Evolutionary conservation across 2,888 invertebrate genomes (phyloP).

Genomic region (Microctonus hyperodae): DNA sequence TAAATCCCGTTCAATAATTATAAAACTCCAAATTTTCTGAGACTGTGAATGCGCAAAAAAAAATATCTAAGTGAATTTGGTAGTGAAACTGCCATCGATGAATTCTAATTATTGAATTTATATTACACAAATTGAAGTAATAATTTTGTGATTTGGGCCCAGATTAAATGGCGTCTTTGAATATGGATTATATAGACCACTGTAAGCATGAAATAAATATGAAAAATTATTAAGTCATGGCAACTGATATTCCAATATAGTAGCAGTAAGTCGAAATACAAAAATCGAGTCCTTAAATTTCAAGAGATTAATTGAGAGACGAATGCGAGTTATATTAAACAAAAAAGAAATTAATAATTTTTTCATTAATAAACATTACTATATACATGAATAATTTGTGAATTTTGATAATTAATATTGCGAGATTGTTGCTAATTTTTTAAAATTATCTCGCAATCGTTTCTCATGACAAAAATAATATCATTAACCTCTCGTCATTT

Average conservation of each 20-base stretch:
- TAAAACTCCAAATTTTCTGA: not conserved
- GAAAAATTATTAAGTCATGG: not conserved
- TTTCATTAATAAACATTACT: too few species aligned
- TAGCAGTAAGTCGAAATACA: not conserved
- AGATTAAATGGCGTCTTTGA: not conserved
- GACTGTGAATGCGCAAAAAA: conserved; percentile 2
- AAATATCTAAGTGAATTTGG: not conserved
- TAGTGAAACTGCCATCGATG: not conserved
- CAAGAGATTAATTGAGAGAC: not conserved
- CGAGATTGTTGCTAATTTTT: not conserved
- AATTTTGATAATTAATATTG: not conserved
- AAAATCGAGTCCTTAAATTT: too few species aligned
- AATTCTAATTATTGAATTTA: not conserved
- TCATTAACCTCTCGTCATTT: conserved; percentile 32
- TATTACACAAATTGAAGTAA: not conserved
- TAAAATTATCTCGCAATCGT: not conserved
- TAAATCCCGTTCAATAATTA: not conserved
- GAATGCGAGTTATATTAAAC: not conserved
- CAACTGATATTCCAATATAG: not conserved
- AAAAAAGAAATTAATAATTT: too few species aligned
- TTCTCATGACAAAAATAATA: conserved; percentile 11
- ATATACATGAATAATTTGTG: too few species aligned
- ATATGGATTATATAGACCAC: not conserved
- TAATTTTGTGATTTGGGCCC: not conserved
- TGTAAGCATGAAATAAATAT: not conserved